A percentile compares a stretch with the other conserved stretches of the same genome.
These are phyloP conservation scores for Bolborhynchus lineola DNA, from an alignment of 2,113 vertebrate species.

Conservation along the genomic window DNA sequence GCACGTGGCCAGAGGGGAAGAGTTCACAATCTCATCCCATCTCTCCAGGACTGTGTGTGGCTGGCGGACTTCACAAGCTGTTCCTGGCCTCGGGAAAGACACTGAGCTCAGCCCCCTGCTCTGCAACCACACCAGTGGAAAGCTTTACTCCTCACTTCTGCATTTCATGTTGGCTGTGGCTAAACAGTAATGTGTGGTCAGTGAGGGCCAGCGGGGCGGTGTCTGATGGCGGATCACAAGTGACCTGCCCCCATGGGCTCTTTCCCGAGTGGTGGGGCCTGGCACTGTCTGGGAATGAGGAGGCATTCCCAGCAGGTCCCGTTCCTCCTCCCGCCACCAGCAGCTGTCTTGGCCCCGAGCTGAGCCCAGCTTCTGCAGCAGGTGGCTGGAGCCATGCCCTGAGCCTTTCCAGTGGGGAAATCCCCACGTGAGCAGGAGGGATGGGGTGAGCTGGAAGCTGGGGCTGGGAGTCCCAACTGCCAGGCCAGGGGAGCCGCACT, in stretches of 20 bases:
- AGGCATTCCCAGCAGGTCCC: not conserved
- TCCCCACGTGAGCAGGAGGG: not conserved
- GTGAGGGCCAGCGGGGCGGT: fast-evolving
- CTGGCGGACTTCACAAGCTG: not conserved
- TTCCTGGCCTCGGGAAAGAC: not conserved
- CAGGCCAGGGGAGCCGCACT: fast-evolving
- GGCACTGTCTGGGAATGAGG: not conserved
- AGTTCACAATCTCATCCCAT: fast-evolving
- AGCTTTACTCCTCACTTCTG: constrained; percentile 42
- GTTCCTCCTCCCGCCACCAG: fast-evolving
- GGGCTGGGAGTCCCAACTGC: not conserved
- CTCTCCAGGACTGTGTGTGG: not conserved
- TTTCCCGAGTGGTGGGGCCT: fast-evolving
- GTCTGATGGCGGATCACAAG: not conserved
- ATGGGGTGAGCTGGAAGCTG: not conserved
- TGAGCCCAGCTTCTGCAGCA: not conserved
- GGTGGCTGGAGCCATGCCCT: constrained; percentile 15
- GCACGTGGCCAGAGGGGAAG: not conserved
- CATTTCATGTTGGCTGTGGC: not conserved
- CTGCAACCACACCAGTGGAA: not conserved
- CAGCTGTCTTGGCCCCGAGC: not conserved
- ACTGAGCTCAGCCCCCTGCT: not conserved
- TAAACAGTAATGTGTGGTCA: not conserved
- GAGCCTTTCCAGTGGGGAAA: not conserved
- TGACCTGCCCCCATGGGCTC: not conserved